Evolutionary conservation across 2,797 vertebrate genomes (phyloP).

Genomic region (Eulemur coronatus): DNA sequence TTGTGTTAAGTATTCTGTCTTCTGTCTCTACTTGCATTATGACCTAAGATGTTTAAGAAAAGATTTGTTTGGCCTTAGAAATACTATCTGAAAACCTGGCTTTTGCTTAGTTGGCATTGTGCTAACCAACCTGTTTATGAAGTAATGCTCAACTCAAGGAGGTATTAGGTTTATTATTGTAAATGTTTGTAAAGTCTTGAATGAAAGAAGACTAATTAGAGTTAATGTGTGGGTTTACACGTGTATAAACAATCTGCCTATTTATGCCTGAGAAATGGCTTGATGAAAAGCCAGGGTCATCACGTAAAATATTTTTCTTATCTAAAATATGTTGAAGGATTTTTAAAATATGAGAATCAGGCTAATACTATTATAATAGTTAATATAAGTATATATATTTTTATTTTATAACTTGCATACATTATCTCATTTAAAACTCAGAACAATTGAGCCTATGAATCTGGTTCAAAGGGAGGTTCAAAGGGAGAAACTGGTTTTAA

Average conservation of each 20-base stretch:
- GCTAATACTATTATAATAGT: constrained; percentile 27
- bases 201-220: constrained; percentile 63
- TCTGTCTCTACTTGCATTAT: neutral
- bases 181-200: constrained; percentile 75
- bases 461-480: constrained; percentile 30
- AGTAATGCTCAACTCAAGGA: constrained; percentile 54
- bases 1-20: neutral
- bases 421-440: constrained; percentile 25
- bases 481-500: neutral
- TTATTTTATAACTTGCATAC: constrained; percentile 25
- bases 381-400: neutral
- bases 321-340: constrained; percentile 49
- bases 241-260: constrained; percentile 50
- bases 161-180: constrained; percentile 65
- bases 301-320: constrained; percentile 48
- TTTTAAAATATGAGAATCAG: constrained; percentile 47
- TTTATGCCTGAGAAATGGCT: constrained; percentile 49
- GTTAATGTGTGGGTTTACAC: constrained; percentile 62
- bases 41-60: neutral
- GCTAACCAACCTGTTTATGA: constrained; percentile 35
- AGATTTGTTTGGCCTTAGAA: neutral
- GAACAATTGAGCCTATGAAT: neutral
- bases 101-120: constrained; percentile 60
- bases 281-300: constrained; percentile 47
- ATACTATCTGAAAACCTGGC: constrained; percentile 31